These are phyloP conservation scores for Rachycentron canadum DNA, from an alignment of 2,797 vertebrate species.

Conservation along the genomic window DNA sequence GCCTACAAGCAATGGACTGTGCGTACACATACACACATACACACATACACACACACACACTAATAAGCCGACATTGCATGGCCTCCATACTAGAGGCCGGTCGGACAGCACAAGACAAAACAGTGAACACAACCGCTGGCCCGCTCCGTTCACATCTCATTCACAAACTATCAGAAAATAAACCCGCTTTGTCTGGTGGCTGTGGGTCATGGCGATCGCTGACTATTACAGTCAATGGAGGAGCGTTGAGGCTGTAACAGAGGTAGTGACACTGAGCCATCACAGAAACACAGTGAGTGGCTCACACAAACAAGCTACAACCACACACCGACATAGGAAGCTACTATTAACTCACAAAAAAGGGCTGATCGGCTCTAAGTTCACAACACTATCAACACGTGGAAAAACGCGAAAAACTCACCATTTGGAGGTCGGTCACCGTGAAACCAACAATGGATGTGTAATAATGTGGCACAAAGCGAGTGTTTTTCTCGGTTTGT, in stretches of 20 bases:
- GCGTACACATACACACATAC: slow-evolving; percentile 21
- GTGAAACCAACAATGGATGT: slow-evolving; percentile 79
- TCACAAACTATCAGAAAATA: slow-evolving; percentile 58
- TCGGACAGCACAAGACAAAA: slow-evolving; percentile 70
- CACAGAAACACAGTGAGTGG: slow-evolving; percentile 65
- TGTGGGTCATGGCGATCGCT: slow-evolving; percentile 67
- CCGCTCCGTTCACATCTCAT: slow-evolving; percentile 42
- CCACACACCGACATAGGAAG: slow-evolving; percentile 77
- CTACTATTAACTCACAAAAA: slow-evolving; percentile 66
- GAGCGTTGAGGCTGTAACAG: slow-evolving; percentile 57
- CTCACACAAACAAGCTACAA: slow-evolving; percentile 79
- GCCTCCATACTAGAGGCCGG: slow-evolving; percentile 80
- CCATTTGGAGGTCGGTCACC: slow-evolving; percentile 86
- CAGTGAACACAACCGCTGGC: slow-evolving; percentile 42
- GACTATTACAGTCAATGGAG: slow-evolving; percentile 56
- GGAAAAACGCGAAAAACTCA: slow-evolving; percentile 81
- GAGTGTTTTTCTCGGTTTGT: slow-evolving; percentile 83
- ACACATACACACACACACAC: slow-evolving; percentile 45
- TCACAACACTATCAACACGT: slow-evolving; percentile 68
- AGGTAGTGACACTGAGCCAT: slow-evolving; percentile 80
- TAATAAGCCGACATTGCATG: slow-evolving; percentile 73
- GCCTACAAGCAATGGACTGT: slow-evolving; percentile 25
- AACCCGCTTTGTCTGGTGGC: slow-evolving; percentile 52
- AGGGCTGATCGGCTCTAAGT: slow-evolving; percentile 63
- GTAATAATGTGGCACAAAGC: slow-evolving; percentile 75